Evolutionary conservation across 1,140 invertebrate genomes (phyloP), one percentile per base, ranked within the genome.

Genomic region (Tachypleus tridentatus): DNA sequence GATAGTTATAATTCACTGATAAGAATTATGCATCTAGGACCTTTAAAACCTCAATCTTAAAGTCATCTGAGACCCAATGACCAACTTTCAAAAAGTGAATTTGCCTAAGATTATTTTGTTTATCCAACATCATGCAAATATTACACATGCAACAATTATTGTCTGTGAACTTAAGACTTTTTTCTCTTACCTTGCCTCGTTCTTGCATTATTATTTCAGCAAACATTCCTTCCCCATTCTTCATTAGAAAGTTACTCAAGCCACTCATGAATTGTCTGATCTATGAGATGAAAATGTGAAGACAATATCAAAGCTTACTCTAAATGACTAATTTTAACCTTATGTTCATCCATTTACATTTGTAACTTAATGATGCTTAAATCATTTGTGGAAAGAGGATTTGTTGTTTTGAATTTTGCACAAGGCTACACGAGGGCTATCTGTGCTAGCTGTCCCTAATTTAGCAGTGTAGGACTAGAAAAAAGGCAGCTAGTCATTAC

Each of bases 231-330:
- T 97, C 93, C 3, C 93, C 93, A 72, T 95, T 90, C 73, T 96
- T 96, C 4, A 96, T 87, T 51, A 97, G 78, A 76, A 96, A 97
- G 74, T 97, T 97, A 76, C 96, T 97, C 84, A 97, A 96, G 57
- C 94, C 94, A 11, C 89, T 94, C 89, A 97, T 94, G 73, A 97
- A 97, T 76, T 97, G 94, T 3, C 94, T 84, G 79, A 82, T 71
- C 62, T 72, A 58, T 8, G 56, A 7, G 47, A 66, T 67, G 7
- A 62, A 49, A 11, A 63, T 58, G 10, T 29, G 60, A 64, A 51
- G 65, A 63, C 59, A 70, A 48, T 58, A 11, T 49, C 29, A 62
- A 60, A 29, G 62, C 56, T 56, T 7, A 65, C 57, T 62, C 5
- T 51, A 5, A 11, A 10, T 10, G 11, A 57, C 11, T 10, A 10